phyloP scores from a whole-genome alignment of 2,797 vertebrate genomes.

The Gymnothorax javanicus region DNA sequence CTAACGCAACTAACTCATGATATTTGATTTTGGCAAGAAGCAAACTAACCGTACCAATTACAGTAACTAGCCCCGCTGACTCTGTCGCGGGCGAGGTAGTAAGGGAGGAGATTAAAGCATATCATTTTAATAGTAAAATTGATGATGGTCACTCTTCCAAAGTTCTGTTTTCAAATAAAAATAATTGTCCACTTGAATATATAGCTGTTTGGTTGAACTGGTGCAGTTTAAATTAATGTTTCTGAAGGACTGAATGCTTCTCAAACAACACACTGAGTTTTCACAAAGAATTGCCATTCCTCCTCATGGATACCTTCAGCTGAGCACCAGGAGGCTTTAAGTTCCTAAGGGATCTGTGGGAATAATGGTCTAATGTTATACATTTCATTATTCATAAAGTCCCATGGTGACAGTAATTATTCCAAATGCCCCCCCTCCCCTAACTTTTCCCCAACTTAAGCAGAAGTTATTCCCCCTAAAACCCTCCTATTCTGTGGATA shows the following conservation, averaged over 20 bases:
- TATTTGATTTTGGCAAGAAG: too few species aligned
- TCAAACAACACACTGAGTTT: background rate
- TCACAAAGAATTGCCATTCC: background rate
- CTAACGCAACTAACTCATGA: too few species aligned
- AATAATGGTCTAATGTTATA: background rate
- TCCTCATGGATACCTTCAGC: background rate
- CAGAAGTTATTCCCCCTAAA: background rate
- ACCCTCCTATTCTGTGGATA: too few species aligned
- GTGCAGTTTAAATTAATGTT: background rate
- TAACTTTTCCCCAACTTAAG: background rate
- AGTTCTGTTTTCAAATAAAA: background rate
- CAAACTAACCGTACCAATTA: too few species aligned
- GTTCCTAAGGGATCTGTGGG: background rate
- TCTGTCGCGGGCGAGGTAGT: too few species aligned
- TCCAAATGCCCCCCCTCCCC: background rate
- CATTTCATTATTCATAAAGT: background rate
- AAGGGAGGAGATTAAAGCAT: background rate
- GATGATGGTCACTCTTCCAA: background rate
- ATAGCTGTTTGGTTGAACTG: too few species aligned
- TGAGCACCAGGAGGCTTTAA: background rate
- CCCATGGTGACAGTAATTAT: conserved; percentile 6
- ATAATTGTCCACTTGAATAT: too few species aligned
- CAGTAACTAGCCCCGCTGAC: too few species aligned
- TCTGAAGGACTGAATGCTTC: background rate
- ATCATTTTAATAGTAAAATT: background rate